Evolutionary conservation across 1,140 invertebrate genomes (phyloP), one percentile per base, ranked within the genome.

Genomic region (Aphelenchoides fujianensis): DNA sequence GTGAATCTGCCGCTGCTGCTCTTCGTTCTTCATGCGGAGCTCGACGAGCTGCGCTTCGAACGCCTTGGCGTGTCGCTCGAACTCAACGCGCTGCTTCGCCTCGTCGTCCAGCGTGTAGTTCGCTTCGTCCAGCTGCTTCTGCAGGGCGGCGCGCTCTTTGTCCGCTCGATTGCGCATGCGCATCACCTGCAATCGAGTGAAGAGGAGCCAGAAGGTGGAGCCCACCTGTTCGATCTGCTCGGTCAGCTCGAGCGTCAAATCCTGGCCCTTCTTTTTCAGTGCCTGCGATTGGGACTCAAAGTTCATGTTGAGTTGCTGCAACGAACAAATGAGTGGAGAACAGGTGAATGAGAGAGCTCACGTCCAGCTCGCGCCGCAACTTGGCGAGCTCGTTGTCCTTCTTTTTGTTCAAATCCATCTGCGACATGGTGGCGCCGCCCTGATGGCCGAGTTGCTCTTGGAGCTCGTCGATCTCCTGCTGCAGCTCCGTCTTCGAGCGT

Each of bases 161-260:
- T 92, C 92, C 85, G 95, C 86, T 88, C 94, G 94, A 91, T 95
- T 95, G 89, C 95, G 95, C 85, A 91, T 90, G 86, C 98, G 97
- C 94, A 94, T 97, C 85, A 92, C 91, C 89, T 98, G 97, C 84
- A 94, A 94, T 95, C 97, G 85, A 92, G 91, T 88, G 97, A 97
- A 85, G 93, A 90, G 87, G 97, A 98, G 90, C 96, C 83, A 97
- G 90, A 48, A 48, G 12, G 41, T 12, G 12, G 12, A 48, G 41
- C 23, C 23, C 23, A 48, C 41, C 86, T 97, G 94, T 88, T 98
- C 96, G 85, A 98, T 93, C 88, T 98, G 95, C 87, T 99, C 96
- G 81, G 92, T 92, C 91, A 99, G 93, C 87, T 98, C 95, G 77
- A 92, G 90, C 82, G 95, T 92, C 83, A 94, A 91, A 88, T 98